Percentiles rank a stretch among this genome's conserved stretches.
phyloP scores from a whole-genome alignment of 2,888 invertebrate genomes.

The Mimumesa dahlbomi region DNA sequence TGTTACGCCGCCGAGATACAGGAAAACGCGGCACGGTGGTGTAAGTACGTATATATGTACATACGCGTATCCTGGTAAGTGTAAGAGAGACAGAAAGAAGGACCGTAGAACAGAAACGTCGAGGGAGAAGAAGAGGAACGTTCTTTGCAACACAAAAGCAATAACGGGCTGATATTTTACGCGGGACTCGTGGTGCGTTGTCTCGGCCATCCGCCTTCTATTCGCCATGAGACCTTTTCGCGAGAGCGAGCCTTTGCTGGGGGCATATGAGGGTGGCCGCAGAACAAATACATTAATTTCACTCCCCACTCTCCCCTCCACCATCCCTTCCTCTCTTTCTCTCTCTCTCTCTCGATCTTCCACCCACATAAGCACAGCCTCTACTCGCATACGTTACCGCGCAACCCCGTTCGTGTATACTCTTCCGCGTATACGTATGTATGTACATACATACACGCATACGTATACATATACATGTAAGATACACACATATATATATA shows the following conservation, averaged over 20 bases:
- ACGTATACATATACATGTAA: slow-evolving; percentile 25
- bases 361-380: slow-evolving; percentile 13
- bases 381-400: slow-evolving; percentile 1
- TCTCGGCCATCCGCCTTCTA: slow-evolving; percentile 66
- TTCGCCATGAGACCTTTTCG: slow-evolving; percentile 63
- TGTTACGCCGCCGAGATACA: too few relatives aligned
- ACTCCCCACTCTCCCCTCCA: slow-evolving; percentile 63
- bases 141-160: slow-evolving; percentile 70
- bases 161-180: slow-evolving; percentile 69
- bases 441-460: slow-evolving; percentile 33
- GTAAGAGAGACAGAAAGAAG: slow-evolving; percentile 50
- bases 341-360: slow-evolving; percentile 9
- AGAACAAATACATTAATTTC: slow-evolving; percentile 80
- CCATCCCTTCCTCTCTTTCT: slow-evolving; percentile 60
- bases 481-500: slow-evolving; percentile 3
- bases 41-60: too few relatives aligned
- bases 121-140: slow-evolving; percentile 28
- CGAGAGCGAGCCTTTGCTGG: slow-evolving; percentile 66
- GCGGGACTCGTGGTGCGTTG: slow-evolving; percentile 58
- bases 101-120: slow-evolving; percentile 24
- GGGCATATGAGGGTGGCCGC: slow-evolving; percentile 76
- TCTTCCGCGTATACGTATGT: slow-evolving; percentile 26
- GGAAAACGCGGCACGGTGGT: too few relatives aligned
- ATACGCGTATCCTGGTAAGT: slow-evolving; percentile 36
- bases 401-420: slow-evolving; percentile 20